These are phyloP conservation scores for Patella pellucida DNA, from an alignment of 2,888 invertebrate genomes.

Conservation along the genomic window DNA sequence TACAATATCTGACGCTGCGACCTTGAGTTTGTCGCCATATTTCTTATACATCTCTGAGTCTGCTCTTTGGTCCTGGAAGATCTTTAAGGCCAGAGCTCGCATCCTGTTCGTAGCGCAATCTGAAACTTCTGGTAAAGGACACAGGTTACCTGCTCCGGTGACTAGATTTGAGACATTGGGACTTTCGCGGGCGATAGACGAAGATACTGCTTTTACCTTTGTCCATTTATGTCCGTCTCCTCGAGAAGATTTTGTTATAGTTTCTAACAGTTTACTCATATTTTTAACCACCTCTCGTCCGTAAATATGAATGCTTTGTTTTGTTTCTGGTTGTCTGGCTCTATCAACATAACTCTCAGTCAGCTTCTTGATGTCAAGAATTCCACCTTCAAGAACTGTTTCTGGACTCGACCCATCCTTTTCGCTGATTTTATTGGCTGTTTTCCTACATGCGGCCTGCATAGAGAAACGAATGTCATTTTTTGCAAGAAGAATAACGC, in stretches of 20 bases:
- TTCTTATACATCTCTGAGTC: conserved; percentile 4
- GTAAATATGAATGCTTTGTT: conserved; percentile 25
- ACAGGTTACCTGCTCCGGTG: conserved; percentile 35
- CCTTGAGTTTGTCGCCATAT: too few species aligned
- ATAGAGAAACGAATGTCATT: conserved; percentile 21
- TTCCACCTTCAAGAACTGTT: conserved; percentile 38
- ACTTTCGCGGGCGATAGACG: conserved; percentile 48
- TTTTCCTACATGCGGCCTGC: conserved; percentile 32
- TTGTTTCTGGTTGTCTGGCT: conserved; percentile 27
- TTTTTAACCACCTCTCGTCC: conserved; percentile 41
- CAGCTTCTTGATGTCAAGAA: conserved; percentile 37
- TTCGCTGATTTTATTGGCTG: conserved; percentile 9
- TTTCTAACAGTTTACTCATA: conserved; percentile 41
- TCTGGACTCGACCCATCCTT: conserved; percentile 31
- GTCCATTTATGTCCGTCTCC: conserved; percentile 44
- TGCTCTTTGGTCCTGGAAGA: conserved; percentile 12
- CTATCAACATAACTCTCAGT: conserved; percentile 37
- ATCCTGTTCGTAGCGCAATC: conserved; percentile 24
- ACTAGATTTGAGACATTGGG: conserved; percentile 46
- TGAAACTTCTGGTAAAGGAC: conserved; percentile 43
- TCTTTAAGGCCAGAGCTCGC: conserved; percentile 26
- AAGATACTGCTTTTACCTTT: conserved; percentile 50
- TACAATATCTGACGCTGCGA: too few species aligned
- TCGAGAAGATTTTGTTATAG: conserved; percentile 32
- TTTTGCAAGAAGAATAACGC: not conserved